Evolutionary conservation across 2,888 invertebrate genomes (phyloP), one percentile per base, ranked within the genome.

Genomic region (Leptopterna dolabrata): DNA sequence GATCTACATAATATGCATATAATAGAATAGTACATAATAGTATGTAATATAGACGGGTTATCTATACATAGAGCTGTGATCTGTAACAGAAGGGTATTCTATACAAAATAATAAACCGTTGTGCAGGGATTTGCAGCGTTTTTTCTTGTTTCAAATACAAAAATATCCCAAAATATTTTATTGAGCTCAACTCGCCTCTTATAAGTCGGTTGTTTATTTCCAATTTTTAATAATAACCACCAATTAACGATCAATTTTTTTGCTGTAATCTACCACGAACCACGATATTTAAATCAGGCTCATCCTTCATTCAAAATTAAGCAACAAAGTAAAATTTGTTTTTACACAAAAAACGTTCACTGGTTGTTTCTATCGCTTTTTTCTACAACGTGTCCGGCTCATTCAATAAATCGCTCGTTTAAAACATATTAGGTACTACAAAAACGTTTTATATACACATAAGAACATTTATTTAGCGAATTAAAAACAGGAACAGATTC

Each of bases 401-500:
- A 73, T n/a, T 36, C 30, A 73, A n/a, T n/a, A n/a, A 73, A 11
- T 19, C 41, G 73, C 16, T 41, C 73, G 16, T n/a, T 73, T 36
- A 73, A 73, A 73, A 73, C 73, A 73, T 73, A 73, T 73, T 73
- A 55, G 14, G 14, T 45, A 30, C 73, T 73, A 73, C 73, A 73
- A 73, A 63, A 63, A 63, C 41, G 36, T 36, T 73, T 78, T 78
- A 78, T 78, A 45, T 78, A 78, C 78, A 78, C 41, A 78, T 45
- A 78, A 41, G 73, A 81, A 81, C 81, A 55, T 55, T 81, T 30
- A 47, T 81, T 81, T 55, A 55, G 55, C 55, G 47, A 81, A 55
- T 24, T 81, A 29, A 81, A 51, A 81, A 81, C 81, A 81, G 81
- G 81, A 81, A 81, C 81, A 81, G 81, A 55, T 51, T 81, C 55